These are phyloP conservation scores for Smittia sp. DNA, from an alignment of 2,888 invertebrate species.

Conservation along the genomic window DNA sequence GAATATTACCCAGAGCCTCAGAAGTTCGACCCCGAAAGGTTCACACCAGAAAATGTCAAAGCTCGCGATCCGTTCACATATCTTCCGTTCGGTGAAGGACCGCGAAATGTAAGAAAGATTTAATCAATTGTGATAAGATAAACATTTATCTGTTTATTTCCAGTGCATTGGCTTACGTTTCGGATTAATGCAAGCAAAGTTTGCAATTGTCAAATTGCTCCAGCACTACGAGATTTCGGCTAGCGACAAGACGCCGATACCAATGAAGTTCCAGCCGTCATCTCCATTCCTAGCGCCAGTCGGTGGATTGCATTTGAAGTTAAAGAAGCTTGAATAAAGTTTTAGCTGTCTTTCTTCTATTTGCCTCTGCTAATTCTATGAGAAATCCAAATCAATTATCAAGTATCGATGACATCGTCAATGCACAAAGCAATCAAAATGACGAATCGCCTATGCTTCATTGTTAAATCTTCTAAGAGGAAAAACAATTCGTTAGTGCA, in stretches of 20 bases:
- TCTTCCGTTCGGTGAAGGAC: conserved; percentile 27
- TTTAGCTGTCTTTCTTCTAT: too few species aligned
- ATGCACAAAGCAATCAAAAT: too few species aligned
- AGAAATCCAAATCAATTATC: too few species aligned
- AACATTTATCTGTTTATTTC: too few species aligned
- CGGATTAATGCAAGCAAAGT: conserved; percentile 49
- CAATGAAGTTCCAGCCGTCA: conserved; percentile 45
- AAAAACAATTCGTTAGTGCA: too few species aligned
- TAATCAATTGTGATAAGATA: too few species aligned
- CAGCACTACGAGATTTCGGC: conserved; percentile 47
- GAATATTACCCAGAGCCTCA: conserved; percentile 50
- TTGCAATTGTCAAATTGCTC: conserved; percentile 47
- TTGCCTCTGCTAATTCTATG: too few species aligned
- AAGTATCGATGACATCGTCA: too few species aligned
- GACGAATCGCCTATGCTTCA: too few species aligned
- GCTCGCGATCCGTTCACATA: conserved; percentile 42
- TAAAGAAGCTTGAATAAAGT: too few species aligned
- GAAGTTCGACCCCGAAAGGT: conserved; percentile 31
- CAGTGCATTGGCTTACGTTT: conserved; percentile 45
- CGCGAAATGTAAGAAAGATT: too few species aligned
- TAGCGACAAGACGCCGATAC: conserved; percentile 45
- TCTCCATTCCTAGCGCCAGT: conserved; percentile 46
- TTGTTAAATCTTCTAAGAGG: too few species aligned
- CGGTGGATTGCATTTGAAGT: conserved; percentile 45
- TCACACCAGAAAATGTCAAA: conserved; percentile 23